Conservation (phyloP, 1,140 invertebrate genomes). For the Aphaenogaster rudis region DNA sequence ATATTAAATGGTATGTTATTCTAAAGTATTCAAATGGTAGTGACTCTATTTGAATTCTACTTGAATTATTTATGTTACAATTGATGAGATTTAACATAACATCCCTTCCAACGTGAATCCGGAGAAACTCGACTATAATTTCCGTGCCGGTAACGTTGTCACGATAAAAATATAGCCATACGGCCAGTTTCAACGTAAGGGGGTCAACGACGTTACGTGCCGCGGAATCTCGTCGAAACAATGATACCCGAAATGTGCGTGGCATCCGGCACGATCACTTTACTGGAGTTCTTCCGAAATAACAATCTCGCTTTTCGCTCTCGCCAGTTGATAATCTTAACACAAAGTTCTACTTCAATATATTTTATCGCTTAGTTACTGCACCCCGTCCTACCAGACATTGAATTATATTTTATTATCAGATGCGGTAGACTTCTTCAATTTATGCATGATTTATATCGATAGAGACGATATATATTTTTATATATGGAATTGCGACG, state of each 20-base stretch:
- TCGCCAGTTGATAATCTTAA: not conserved
- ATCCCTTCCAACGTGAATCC: not conserved
- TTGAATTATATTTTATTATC: conserved; percentile 17
- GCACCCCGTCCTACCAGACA: not conserved
- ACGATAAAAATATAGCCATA: conserved; percentile 47
- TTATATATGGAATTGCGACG: not conserved
- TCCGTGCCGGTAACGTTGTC: not conserved
- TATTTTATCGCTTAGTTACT: conserved; percentile 3
- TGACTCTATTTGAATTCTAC: not conserved
- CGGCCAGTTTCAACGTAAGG: conserved; percentile 34
- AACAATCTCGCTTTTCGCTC: not conserved
- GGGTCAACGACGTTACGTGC: conserved; percentile 60
- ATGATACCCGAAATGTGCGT: conserved; percentile 40
- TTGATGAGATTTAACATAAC: conserved; percentile 6
- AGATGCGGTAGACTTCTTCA: not conserved
- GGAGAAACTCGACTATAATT: conserved; percentile 13
- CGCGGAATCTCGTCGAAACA: conserved; percentile 17
- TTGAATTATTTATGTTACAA: not conserved
- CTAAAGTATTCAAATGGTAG: not conserved
- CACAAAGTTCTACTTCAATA: not conserved
- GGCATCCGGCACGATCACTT: conserved; percentile 5
- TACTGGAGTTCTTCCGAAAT: not conserved
- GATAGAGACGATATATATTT: not conserved
- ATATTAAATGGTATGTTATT: not conserved
- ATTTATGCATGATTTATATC: conserved; percentile 18